Base-by-base conservation (phyloP, 2,797 vertebrate genomes). In the Coranthus polyacanthus region DNA sequence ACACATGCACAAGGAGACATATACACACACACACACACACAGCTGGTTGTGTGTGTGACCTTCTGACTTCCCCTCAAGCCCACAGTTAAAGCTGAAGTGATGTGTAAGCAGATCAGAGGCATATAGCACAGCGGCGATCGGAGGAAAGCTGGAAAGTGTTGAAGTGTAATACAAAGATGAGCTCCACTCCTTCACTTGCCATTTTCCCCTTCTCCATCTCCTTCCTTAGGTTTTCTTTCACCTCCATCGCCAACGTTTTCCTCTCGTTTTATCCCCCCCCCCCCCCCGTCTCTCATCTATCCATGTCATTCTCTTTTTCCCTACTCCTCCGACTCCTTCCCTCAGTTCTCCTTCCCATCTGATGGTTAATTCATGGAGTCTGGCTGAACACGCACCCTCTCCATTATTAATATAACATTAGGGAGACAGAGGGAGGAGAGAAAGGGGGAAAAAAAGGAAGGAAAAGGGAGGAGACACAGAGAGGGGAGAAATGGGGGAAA, bases 321-420 rank as follows among this genome's bases (percentile, higher is more conserved):
- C 38, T 44, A 18, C 69, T 79, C 57, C 68, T 15, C 73, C 47
- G 54, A 81, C 78, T 80, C 58, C 68, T 77, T 78, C 66, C 83
- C 74, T 64, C 66, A 59, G 58, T 81, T 59, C 81, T 86, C 78
- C 71, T 87, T 91, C 83, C 82, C 84, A 87, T 72, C 75, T 86
- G 82, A 92, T 93, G 89, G 88, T 92, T 94, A 92, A 94, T 94
- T 94, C 88, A 94, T 94, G 87, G 82, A 91, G 86, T 89, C 89
- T 88, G 86, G 84, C 90, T 90, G 90, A 91, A 93, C 86, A 91
- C 79, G 88, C 88, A 88, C 79, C 83, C 73, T 92, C 86, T 93
- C 80, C 89, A 93, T 94, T 93, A 94, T 94, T 93, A 91, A 94
- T 93, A 86, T 71, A 90, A 90, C 90, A 93, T 92, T 88, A 90